phyloP scores from a whole-genome alignment of 1,140 invertebrate species.

The Diplogasteroides magnus region DNA sequence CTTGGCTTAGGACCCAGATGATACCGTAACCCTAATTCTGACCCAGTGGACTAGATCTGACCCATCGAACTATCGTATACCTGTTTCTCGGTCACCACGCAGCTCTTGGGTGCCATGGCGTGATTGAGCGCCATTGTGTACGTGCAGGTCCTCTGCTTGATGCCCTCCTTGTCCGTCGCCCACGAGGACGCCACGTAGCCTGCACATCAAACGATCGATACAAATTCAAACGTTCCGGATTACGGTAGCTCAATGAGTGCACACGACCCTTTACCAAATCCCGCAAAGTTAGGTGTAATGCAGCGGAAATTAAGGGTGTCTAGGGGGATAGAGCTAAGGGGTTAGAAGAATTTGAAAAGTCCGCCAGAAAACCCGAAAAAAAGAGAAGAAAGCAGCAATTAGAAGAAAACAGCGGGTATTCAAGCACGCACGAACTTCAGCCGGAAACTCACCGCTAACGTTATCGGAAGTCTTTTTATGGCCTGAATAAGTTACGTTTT shows the following conservation, averaged over 20 bases:
- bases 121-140: slow-evolving; percentile 18
- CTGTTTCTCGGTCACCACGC: slow-evolving; percentile 28
- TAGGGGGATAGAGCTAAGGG: not conserved
- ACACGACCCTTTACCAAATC: not conserved
- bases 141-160: slow-evolving; percentile 12
- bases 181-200: slow-evolving; percentile 13
- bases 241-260: not conserved
- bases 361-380: too few species aligned
- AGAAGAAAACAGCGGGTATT: too few species aligned
- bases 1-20: too few species aligned
- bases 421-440: too few species aligned
- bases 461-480: too few species aligned
- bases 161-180: slow-evolving; percentile 19
- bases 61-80: not conserved
- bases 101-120: slow-evolving; percentile 17
- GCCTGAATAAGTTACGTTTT: not conserved
- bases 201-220: not conserved
- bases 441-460: too few species aligned
- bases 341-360: too few species aligned
- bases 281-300: not conserved
- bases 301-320: not conserved
- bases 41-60: too few species aligned
- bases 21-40: too few species aligned
- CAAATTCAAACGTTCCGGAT: not conserved
- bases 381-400: too few species aligned